Base-by-base conservation (phyloP, 2,888 invertebrate genomes). In the Parnassius glacialis region DNA sequence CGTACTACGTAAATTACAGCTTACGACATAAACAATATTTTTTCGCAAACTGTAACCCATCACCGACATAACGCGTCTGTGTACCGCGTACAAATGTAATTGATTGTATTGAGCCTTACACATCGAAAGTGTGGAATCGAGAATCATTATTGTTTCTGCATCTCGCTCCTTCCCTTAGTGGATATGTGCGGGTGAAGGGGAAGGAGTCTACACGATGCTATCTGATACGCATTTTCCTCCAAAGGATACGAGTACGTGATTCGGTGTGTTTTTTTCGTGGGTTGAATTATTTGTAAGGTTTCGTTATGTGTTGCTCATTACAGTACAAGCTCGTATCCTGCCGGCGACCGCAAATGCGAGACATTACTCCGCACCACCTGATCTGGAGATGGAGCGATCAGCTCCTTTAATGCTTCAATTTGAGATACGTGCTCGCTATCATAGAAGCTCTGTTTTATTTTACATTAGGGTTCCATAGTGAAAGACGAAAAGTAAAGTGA, bases 251-350 rank as follows among this genome's bases (percentile, higher is more conserved):
- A 79, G 87, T 87, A 90, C 90, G 90, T 91, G 90, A 90, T 90
- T 90, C 89, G 81, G 86, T 85, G 77, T 80, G 84, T 85, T 90
- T 91, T 90, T 90, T 90, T 88, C 84, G 85, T 88, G 81, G 88
- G 85, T 88, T 78, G 87, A 88, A 88, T 90, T 90, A 90, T 90
- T 91, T 90, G 90, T 90, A 90, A 81, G 90, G 90, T 84, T 91
- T 91, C 90, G 81, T 88, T 89, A 89, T 89, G 85, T 87, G 90
- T 86, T 85, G 90, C 90, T 90, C 90, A 91, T 91, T 91, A 91
- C 84, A 77, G 83, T 85, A 89, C 90, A 87, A 84, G 90, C 83
- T 76, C 79, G 90, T 87, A 91, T 91, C 90, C 90, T 90, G 74
- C 83, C 82, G 74, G 79, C 74, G 84, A 90, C 90, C 90, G 87